Conservation (phyloP, 2,797 vertebrate species). For the Lepidocolaptes lacrymiger region DNA sequence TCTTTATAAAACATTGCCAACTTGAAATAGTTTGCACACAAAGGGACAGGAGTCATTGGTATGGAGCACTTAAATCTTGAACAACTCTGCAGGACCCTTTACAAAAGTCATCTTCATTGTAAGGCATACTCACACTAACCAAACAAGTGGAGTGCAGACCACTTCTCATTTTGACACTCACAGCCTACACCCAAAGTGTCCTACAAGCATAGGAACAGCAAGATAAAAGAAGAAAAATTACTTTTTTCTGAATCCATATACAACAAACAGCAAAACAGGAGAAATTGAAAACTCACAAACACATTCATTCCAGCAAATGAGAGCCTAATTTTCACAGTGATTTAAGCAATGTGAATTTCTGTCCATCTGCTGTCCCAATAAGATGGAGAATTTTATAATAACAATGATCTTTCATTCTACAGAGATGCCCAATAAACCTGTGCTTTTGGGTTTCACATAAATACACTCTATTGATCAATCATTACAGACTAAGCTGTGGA, state of each 20-base stretch:
- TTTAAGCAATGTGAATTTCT: neutral
- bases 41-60: neutral
- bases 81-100: neutral
- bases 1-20: neutral
- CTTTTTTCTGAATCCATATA: neutral
- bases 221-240: neutral
- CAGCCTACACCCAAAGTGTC: neutral
- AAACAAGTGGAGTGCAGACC: neutral
- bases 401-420: neutral
- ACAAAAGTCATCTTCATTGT: neutral
- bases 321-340: neutral
- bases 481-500: neutral
- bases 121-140: neutral
- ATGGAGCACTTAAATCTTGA: neutral
- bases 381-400: neutral
- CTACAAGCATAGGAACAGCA: neutral
- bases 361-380: neutral
- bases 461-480: neutral
- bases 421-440: neutral
- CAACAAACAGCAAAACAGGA: neutral
- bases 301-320: neutral
- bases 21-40: neutral
- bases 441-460: neutral
- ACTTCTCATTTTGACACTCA: neutral
- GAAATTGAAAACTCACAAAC: neutral